Conservation (phyloP, 2,888 invertebrate species). For the Zeuzera pyrina region DNA sequence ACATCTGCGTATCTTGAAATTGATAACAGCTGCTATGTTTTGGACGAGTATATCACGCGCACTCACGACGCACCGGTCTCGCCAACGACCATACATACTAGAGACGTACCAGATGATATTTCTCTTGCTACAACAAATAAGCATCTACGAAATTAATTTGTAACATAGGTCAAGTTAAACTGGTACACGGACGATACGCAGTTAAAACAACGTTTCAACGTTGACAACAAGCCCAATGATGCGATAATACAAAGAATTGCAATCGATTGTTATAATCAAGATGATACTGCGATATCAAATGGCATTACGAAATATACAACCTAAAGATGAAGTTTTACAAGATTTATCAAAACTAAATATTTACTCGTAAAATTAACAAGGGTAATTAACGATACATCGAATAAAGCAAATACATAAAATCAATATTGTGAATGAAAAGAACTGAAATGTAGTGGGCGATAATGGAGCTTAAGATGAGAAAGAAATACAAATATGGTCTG, state of each 20-base stretch:
- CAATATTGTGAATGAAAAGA: no score
- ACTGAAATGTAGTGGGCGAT: slow-evolving; percentile 1
- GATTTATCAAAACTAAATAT: no score
- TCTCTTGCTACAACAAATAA: no score
- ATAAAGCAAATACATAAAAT: background rate
- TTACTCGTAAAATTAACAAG: no score
- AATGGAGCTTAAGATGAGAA: background rate
- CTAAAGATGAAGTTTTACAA: no score
- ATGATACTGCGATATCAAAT: no score
- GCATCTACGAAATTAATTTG: background rate
- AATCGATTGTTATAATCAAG: no score
- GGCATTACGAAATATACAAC: no score
- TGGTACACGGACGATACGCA: slow-evolving; percentile 26
- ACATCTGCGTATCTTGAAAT: slow-evolving; percentile 25
- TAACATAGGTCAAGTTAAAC: slow-evolving; percentile 8
- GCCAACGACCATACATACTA: no score
- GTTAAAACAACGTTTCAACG: slow-evolving; percentile 19
- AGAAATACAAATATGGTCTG: slow-evolving; percentile 30
- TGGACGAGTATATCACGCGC: slow-evolving; percentile 28
- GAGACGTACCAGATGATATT: no score
- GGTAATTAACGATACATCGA: no score
- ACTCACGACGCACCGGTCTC: background rate
- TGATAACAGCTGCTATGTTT: slow-evolving; percentile 26
- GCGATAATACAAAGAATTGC: slow-evolving; percentile 28
- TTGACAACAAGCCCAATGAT: slow-evolving; percentile 22